A percentile compares a stretch with the other conserved stretches of the same genome.
phyloP scores from a whole-genome alignment of 1,140 invertebrate genomes.

The Dreissena polymorpha region DNA sequence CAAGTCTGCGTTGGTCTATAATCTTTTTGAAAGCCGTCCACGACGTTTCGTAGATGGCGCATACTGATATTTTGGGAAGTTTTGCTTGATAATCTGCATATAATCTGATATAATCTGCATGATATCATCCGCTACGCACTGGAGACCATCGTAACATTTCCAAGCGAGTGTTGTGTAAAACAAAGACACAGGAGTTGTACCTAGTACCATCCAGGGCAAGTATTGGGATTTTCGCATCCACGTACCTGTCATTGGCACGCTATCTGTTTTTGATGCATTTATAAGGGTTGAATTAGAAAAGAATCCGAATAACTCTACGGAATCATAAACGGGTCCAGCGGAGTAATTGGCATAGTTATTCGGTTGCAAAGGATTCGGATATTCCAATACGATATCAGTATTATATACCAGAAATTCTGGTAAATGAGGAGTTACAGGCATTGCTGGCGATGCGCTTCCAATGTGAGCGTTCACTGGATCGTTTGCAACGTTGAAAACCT shows the following conservation, averaged over 20 bases:
- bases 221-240: slow-evolving; percentile 58
- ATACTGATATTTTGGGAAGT: slow-evolving; percentile 46
- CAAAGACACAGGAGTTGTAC: slow-evolving; percentile 46
- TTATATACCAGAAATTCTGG: slow-evolving; percentile 44
- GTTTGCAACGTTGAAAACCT: slow-evolving; percentile 60
- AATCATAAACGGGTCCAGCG: slow-evolving; percentile 57
- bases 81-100: slow-evolving; percentile 33
- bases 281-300: slow-evolving; percentile 44
- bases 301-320: slow-evolving; percentile 56
- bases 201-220: slow-evolving; percentile 63
- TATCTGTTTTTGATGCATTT: not conserved
- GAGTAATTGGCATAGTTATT: slow-evolving; percentile 52
- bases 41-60: slow-evolving; percentile 56
- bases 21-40: slow-evolving; percentile 59
- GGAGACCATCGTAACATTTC: slow-evolving; percentile 55
- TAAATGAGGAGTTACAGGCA: not conserved
- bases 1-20: slow-evolving; percentile 54
- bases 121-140: slow-evolving; percentile 57
- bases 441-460: not conserved
- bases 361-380: slow-evolving; percentile 57
- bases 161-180: slow-evolving; percentile 56
- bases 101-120: too few species aligned
- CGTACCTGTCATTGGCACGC: slow-evolving; percentile 35
- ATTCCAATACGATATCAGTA: slow-evolving; percentile 49
- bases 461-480: slow-evolving; percentile 58